These are phyloP conservation scores for Sminthurinus signatus DNA, from an alignment of 1,140 invertebrate genomes.

Conservation along the genomic window DNA sequence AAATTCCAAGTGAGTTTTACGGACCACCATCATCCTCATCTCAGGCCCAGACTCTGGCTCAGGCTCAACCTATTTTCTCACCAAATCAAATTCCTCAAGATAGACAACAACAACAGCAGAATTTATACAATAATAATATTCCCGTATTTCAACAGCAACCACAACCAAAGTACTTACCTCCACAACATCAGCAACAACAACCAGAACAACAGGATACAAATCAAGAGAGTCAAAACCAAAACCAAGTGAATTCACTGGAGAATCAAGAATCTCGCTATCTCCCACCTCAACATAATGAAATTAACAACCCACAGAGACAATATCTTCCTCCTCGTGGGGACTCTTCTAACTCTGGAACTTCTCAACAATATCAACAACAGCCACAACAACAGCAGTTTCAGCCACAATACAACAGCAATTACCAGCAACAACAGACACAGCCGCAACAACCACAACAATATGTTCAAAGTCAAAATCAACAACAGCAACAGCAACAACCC, in stretches of 20 bases:
- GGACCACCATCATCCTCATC: no score
- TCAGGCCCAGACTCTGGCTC: no score
- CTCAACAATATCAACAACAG: neutral
- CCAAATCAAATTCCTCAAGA: no score
- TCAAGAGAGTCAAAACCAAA: neutral
- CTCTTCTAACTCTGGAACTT: neutral
- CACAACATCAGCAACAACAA: conserved; percentile 9
- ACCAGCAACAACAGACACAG: neutral
- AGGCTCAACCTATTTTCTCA: no score
- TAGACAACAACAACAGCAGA: no score
- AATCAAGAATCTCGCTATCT: no score
- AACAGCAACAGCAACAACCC: neutral
- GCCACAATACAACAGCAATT: neutral
- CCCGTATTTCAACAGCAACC: neutral
- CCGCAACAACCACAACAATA: neutral
- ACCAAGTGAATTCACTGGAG: no score
- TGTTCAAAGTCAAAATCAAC: neutral
- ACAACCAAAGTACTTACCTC: conserved; percentile 11
- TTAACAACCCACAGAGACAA: no score
- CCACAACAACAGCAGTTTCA: conserved; percentile 11
- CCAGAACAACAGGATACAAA: conserved; percentile 3
- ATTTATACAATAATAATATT: neutral
- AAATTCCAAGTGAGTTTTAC: neutral
- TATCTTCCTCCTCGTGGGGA: no score
- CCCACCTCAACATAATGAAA: neutral